A percentile compares a stretch with the other conserved stretches of the same genome.
These are phyloP conservation scores for Pachycephus smyrnensis DNA, from an alignment of 2,888 invertebrate genomes.

Conservation along the genomic window DNA sequence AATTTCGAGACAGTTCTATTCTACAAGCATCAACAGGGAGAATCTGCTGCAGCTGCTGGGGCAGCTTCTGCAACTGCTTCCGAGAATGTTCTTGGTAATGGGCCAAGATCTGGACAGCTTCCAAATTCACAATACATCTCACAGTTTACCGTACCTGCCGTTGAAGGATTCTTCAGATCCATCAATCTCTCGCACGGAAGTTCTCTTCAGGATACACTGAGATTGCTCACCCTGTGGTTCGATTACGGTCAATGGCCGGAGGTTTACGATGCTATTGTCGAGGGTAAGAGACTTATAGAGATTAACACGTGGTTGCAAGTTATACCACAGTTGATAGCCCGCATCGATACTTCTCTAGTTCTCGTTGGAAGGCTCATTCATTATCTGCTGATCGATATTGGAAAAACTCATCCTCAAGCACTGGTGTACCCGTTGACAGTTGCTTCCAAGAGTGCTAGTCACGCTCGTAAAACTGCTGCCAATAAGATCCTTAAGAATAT, in stretches of 20 bases:
- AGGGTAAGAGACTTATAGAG: slow-evolving; percentile 92
- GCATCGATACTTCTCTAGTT: slow-evolving; percentile 93
- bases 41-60: slow-evolving; percentile 24
- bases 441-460: slow-evolving; percentile 93
- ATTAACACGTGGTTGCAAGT: slow-evolving; percentile 99
- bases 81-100: slow-evolving; percentile 33
- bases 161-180: slow-evolving; percentile 95
- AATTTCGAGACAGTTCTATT: slow-evolving; percentile 93
- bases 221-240: slow-evolving; percentile 97
- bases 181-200: slow-evolving; percentile 93
- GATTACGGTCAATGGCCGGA: slow-evolving; percentile 96
- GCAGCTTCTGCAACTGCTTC: slow-evolving; percentile 9
- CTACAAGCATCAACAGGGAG: slow-evolving; percentile 70
- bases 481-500: slow-evolving; percentile 95
- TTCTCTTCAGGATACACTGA: slow-evolving; percentile 94
- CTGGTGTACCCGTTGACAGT: slow-evolving; percentile 97
- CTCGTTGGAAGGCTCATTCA: slow-evolving; percentile 92
- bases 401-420: slow-evolving; percentile 97
- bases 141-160: slow-evolving; percentile 91
- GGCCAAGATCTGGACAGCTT: slow-evolving; percentile 38
- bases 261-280: slow-evolving; percentile 92
- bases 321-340: slow-evolving; percentile 97
- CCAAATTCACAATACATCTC: slow-evolving; percentile 72
- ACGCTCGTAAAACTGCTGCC: slow-evolving; percentile 88
- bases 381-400: slow-evolving; percentile 94